A percentile compares a stretch with the other conserved stretches of the same genome.
phyloP scores from a whole-genome alignment of 2,888 invertebrate species.

The Phymatocera aterrima region DNA sequence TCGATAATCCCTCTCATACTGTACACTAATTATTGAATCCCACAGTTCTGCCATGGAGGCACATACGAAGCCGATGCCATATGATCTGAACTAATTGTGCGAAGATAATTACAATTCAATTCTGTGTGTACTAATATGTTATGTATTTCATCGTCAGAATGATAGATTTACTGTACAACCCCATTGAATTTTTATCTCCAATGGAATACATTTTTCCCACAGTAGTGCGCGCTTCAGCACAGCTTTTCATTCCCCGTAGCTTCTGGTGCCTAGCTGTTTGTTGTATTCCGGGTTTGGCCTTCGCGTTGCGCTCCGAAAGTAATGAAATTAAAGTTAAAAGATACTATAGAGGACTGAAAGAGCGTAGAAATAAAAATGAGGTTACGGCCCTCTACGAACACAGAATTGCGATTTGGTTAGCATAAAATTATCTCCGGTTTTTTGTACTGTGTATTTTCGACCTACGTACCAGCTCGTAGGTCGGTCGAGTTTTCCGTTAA shows the following conservation, averaged over 20 bases:
- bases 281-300: not conserved
- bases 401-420: constrained; percentile 31
- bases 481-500: not conserved
- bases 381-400: not conserved
- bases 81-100: too few relatives aligned
- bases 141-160: too few relatives aligned
- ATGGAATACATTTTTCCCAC: not conserved
- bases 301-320: not conserved
- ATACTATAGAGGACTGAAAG: not conserved
- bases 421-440: constrained; percentile 29
- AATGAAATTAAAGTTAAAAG: constrained; percentile 39
- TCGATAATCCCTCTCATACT: not conserved
- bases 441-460: not conserved
- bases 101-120: too few relatives aligned
- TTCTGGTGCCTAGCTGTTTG: constrained; percentile 1
- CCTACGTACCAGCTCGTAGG: not conserved
- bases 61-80: too few relatives aligned
- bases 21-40: not conserved
- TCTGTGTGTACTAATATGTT: too few relatives aligned
- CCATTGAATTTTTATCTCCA: not conserved
- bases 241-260: not conserved
- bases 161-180: too few relatives aligned
- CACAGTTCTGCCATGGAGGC: too few relatives aligned
- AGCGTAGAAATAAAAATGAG: constrained; percentile 23
- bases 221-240: not conserved